Base-by-base conservation (phyloP, 1,140 invertebrate species). In the Triops longicaudatus region DNA sequence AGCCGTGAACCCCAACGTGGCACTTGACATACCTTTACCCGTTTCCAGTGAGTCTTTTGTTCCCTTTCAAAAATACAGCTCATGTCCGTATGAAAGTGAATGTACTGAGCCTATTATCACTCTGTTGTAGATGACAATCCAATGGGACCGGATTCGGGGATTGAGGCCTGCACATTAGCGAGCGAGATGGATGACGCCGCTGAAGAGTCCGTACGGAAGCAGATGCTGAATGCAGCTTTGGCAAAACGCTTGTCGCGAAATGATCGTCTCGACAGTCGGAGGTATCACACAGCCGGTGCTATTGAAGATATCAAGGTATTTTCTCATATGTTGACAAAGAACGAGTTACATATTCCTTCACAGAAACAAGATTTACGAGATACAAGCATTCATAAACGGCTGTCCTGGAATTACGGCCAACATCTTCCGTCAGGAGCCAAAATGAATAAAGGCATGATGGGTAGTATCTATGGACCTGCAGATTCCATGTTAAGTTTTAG, bases 201-300 rank as follows among this genome's bases (percentile, higher is more conserved):
- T 27, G 75, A 81, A 11, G 80, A 80, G 71, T 76, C 78, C 22
- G 75, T 44, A 82, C 83, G 78, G 73, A 82, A 42, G 81, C 76
- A 44, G 43, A 14, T 50, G 41, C 26, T 76, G 7, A 73, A 43
- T 9, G 74, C 73, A 14, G 77, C 80, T 41, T 72, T 76, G 31
- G 79, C 81, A 7, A 87, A 88, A 81, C 83, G 89, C 74, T 81
- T 84, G 27, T 85, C 85, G 31, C 82, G 88, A 74, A 84, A 82
- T 78, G 87, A 88, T 72, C 83, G 86, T 78, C 75, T 81, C 26
- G 86, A 87, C 74, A 85, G 83, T 41, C 80, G 86, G 79, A 83
- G 88, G 5, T 90, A 90, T 83, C 86, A 90, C 82, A 91, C 89
- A 10, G 89, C 89, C 6, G 89, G 90, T 77, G 86, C 88, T 22